Evolutionary conservation across 1,140 invertebrate genomes (phyloP).

Genomic region (Bradysia coprophila): DNA sequence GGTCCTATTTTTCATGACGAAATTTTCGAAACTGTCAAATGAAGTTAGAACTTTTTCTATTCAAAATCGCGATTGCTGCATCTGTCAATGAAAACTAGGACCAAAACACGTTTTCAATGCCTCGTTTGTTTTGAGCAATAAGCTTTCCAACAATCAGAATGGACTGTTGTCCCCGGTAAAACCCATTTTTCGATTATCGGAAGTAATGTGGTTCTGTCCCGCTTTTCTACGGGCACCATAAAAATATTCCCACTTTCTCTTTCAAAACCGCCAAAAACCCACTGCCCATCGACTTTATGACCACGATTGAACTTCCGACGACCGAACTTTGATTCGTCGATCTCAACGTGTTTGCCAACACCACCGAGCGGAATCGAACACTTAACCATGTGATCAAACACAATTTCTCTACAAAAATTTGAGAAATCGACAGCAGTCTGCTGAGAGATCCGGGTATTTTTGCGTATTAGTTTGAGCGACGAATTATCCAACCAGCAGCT

Average conservation of each 20-base stretch:
- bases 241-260: conserved; percentile 7
- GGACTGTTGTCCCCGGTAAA: conserved; percentile 12
- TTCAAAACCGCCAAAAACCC: conserved; percentile 24
- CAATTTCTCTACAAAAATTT: background rate
- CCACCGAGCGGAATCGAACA: conserved; percentile 3
- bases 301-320: conserved; percentile 14
- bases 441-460: background rate
- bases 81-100: too few relatives aligned
- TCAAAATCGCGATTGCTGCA: too few relatives aligned
- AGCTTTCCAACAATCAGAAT: conserved; percentile 13
- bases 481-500: background rate
- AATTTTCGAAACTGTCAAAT: too few relatives aligned
- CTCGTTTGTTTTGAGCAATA: too few relatives aligned
- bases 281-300: conserved; percentile 14
- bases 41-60: too few relatives aligned
- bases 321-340: conserved; percentile 14
- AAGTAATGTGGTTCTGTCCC: conserved; percentile 7
- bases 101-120: too few relatives aligned
- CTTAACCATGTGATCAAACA: background rate
- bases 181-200: conserved; percentile 10
- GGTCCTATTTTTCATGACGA: too few relatives aligned
- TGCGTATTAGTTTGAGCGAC: background rate
- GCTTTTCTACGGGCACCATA: conserved; percentile 8
- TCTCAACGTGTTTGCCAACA: conserved; percentile 9
- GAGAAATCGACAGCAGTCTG: background rate